Evolutionary conservation across 2,113 vertebrate genomes (phyloP), one percentile per base, ranked within the genome.

Genomic region (Sander vitreus): DNA sequence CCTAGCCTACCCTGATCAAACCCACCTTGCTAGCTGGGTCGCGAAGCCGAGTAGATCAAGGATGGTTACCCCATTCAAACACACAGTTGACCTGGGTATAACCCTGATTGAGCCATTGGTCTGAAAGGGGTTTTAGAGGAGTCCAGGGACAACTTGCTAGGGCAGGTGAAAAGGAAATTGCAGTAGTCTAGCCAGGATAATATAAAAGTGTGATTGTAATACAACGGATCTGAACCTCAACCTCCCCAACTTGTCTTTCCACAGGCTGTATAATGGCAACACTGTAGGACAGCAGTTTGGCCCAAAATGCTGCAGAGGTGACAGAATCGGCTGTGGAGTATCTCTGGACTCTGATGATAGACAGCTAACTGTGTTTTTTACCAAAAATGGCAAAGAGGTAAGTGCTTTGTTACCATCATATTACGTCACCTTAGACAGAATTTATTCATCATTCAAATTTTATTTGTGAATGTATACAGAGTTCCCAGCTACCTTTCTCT

Each of bases 291-390:
- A 97, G 83, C 98, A 99, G 91, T 98, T 99, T 51, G 97, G 97
- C 71, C 96, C 97, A 50, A 98, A 99, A 88, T 98, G 97, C 94
- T 97, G 96, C 89, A 96, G 96, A 0, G 98, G 97, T 1, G 98
- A 99, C 88, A 95, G 95, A 23, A 97, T 99, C 1, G 98, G 98
- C 76, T 99, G 97, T 47, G 98, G 98, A 21, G 97, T 99, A 58
- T 96, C 96, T 62, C 91, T 93, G 33, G 96, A 96, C 23, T 95
- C 96, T 7, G 96, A 98, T 27, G 96, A 97, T 5, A 97, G 96
- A 86, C 97, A 97, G 11, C 94, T 97, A 27, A 97, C 97, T 63
- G 96, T 98, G 63, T 99, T 99, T 94, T 99, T 99, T 89, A 99
- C 97, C 84, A 98, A 97, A 87, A 99, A 99, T 6, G 97, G 97